phyloP scores from a whole-genome alignment of 2,113 vertebrate genomes.

The Anolis sagrei region DNA sequence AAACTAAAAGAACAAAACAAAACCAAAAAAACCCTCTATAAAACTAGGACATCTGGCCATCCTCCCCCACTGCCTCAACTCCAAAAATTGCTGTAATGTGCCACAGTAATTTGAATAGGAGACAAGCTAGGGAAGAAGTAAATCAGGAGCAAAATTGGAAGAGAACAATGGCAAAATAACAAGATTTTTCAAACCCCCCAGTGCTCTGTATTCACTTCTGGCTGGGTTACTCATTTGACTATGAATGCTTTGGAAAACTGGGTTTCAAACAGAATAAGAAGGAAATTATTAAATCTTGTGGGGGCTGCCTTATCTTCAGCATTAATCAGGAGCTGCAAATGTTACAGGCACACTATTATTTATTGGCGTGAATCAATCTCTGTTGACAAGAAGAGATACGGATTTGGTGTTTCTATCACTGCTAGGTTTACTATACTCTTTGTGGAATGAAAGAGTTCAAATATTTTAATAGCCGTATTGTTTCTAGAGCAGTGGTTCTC shows the following conservation, averaged over 20 bases:
- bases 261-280: slow-evolving; percentile 61
- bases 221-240: slow-evolving; percentile 46
- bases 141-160: slow-evolving; percentile 42
- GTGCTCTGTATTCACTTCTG: slow-evolving; percentile 39
- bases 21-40: slow-evolving; percentile 1
- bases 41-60: slow-evolving; percentile 64
- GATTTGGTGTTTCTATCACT: background rate
- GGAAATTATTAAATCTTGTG: slow-evolving; percentile 55
- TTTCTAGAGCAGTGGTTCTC: too few relatives aligned
- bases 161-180: slow-evolving; percentile 62
- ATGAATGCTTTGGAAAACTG: slow-evolving; percentile 40
- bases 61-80: slow-evolving; percentile 30
- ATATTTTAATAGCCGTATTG: background rate
- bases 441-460: background rate
- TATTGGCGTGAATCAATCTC: background rate
- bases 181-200: slow-evolving; percentile 11
- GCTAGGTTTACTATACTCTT: too few relatives aligned
- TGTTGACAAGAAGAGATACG: background rate
- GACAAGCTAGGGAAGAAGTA: slow-evolving; percentile 57
- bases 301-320: slow-evolving; percentile 39
- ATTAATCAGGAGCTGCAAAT: slow-evolving; percentile 11
- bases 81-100: slow-evolving; percentile 64
- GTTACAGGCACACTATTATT: background rate
- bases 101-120: slow-evolving; percentile 69
- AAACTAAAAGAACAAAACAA: background rate